phyloP scores from a whole-genome alignment of 2,888 invertebrate genomes.

The Bursaphelenchus okinawaensis region DNA sequence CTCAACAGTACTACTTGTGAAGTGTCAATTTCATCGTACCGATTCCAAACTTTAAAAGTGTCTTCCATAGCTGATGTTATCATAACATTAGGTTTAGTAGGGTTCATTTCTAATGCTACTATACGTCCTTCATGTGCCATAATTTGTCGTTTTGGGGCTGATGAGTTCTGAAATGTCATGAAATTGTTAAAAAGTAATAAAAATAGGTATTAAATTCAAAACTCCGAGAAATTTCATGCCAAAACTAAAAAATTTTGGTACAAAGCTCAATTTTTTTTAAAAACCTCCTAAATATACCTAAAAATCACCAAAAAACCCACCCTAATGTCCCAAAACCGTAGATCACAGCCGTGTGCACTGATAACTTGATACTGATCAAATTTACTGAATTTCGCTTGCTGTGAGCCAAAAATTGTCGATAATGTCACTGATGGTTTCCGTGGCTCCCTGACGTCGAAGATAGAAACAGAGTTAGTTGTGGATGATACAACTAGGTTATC shows the following conservation, averaged over 20 bases:
- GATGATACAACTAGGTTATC: slow-evolving; percentile 19
- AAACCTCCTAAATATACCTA: not conserved
- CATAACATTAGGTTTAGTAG: slow-evolving; percentile 17
- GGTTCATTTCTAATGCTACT: slow-evolving; percentile 5
- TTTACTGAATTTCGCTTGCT: slow-evolving; percentile 24
- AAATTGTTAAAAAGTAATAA: not conserved
- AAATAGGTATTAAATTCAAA: not conserved
- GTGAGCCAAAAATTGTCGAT: slow-evolving; percentile 19
- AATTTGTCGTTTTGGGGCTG: slow-evolving; percentile 21
- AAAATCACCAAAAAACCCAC: slow-evolving; percentile 4
- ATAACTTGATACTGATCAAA: slow-evolving; percentile 14
- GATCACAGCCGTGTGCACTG: slow-evolving; percentile 21
- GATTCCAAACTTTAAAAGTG: slow-evolving; percentile 19
- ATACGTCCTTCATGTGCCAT: not conserved
- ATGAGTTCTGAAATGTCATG: slow-evolving; percentile 22
- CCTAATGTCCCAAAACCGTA: slow-evolving; percentile 26
- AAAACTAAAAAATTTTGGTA: not conserved
- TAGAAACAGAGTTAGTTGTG: not conserved
- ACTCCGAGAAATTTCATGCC: not conserved
- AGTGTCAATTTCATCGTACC: slow-evolving; percentile 10
- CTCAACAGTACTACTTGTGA: slow-evolving; percentile 14
- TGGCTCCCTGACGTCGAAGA: slow-evolving; percentile 13
- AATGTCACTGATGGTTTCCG: slow-evolving; percentile 11
- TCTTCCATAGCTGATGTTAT: slow-evolving; percentile 19
- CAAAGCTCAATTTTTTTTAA: not conserved